Evolutionary conservation across 23 tunicate genomes (phyloP), one percentile per base, ranked within the genome.

Genomic region (Halocynthia roretzi): DNA sequence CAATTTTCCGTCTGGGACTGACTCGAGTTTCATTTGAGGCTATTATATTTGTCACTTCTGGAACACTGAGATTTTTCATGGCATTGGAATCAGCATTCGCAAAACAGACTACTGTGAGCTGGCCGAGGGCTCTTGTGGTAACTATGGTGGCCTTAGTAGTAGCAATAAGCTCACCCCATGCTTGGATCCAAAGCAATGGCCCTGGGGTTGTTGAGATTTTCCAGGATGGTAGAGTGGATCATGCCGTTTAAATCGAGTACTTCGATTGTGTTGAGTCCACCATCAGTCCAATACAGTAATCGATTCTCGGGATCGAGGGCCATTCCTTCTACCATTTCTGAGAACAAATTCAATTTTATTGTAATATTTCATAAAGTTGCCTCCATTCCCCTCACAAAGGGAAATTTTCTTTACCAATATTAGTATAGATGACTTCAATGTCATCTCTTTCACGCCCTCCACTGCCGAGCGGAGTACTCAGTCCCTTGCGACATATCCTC

Each of bases 231-330:
- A 6, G 98, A 80, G 62, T 94, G 98, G 44, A 8, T 18, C 63
- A 89, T 80, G 12, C 63, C 60, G 7, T 22, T 51, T 40, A 94
- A 57, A 57, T 81, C 71, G 50, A 94, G 18, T 22, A 94, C 54
- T 94, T 94, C 98, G 21, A 94, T 83, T n/a, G 88, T 94, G 71
- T 90, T 90, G 51, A 60, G 80, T 10, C 50, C 83, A 10, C 74
- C 54, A 56, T 94, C 98, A 6, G 98, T 94, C 98, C 98, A 94
- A 71, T 87, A 84, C 6, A 94, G 52, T 7, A 94, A 77, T 49
- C 87, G 86, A 51, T 87, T 85, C 7, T 53, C 84, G 0, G 88
- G 71, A 54, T 94, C 98, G 51, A 94, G 14, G 7, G 98, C 81
- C 84, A 94, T 71, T 7, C 90, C 94, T 58, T 94, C 94, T 5